A percentile compares a stretch with the other conserved stretches of the same genome.
These are phyloP conservation scores for Tupiocoris notatus DNA, from an alignment of 2,888 invertebrate species.

Conservation along the genomic window DNA sequence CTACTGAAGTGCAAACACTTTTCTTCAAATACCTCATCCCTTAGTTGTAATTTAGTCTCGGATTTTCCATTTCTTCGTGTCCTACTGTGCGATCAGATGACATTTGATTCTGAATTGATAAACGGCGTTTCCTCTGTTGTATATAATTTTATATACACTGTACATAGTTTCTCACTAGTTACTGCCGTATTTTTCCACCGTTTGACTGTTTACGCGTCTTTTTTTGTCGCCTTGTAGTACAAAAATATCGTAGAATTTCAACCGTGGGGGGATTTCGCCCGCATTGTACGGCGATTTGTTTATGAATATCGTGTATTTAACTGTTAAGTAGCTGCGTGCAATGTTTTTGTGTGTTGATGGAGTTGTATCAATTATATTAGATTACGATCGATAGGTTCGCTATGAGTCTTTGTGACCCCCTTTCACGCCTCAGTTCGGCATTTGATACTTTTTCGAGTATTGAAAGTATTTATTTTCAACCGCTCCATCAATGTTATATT, in stretches of 20 bases:
- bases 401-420: too few relatives aligned
- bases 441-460: not conserved
- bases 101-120: not conserved
- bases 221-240: constrained; percentile 7
- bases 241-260: constrained; percentile 8
- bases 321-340: constrained; percentile 2
- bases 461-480: constrained; percentile 19
- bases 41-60: too few relatives aligned
- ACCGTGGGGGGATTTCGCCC: not conserved
- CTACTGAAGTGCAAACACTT: too few relatives aligned
- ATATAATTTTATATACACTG: constrained; percentile 1
- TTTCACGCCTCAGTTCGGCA: too few relatives aligned
- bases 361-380: not conserved
- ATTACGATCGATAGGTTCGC: not conserved
- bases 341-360: not conserved
- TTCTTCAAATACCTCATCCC: too few relatives aligned
- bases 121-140: not conserved
- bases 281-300: not conserved
- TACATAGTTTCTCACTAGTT: not conserved
- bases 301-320: not conserved
- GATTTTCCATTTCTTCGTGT: too few relatives aligned
- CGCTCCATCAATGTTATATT: constrained; percentile 9
- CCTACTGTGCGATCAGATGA: not conserved
- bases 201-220: not conserved
- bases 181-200: not conserved